Conservation (phyloP, 2,797 vertebrate species). For the Tarsius wallacei region DNA sequence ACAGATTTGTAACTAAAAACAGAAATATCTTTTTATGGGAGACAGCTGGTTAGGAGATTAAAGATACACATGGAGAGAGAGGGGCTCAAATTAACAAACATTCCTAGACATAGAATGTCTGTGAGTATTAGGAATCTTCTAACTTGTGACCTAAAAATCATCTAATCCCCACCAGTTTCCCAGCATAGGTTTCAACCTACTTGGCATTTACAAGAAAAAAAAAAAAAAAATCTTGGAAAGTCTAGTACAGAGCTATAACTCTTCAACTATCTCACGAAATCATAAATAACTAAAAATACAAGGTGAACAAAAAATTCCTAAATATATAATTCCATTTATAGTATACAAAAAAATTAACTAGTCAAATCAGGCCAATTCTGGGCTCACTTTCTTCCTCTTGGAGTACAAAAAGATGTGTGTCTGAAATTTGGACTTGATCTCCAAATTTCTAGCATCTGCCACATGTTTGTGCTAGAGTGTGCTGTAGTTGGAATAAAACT, state of each 20-base stretch:
- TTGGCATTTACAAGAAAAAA: slow-evolving; percentile 69
- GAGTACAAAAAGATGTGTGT: slow-evolving; percentile 64
- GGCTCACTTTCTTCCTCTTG: slow-evolving; percentile 37
- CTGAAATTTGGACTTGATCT: slow-evolving; percentile 62
- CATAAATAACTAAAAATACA: slow-evolving; percentile 77
- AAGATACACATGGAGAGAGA: slow-evolving; percentile 89
- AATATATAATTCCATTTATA: slow-evolving; percentile 61
- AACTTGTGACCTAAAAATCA: slow-evolving; percentile 90
- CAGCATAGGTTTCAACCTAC: slow-evolving; percentile 82
- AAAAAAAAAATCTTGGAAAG: slow-evolving; percentile 80
- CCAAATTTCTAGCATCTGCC: slow-evolving; percentile 64
- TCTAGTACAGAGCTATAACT: slow-evolving; percentile 61
- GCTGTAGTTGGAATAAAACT: slow-evolving; percentile 14
- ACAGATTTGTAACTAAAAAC: slow-evolving; percentile 94
- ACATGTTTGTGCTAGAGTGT: slow-evolving; percentile 47
- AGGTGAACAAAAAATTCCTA: slow-evolving; percentile 71
- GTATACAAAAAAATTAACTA: slow-evolving; percentile 54
- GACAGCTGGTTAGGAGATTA: slow-evolving; percentile 93
- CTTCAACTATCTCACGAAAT: slow-evolving; percentile 69
- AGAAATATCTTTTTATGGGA: slow-evolving; percentile 94
- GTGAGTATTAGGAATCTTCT: slow-evolving; percentile 89
- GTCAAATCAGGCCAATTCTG: slow-evolving; percentile 55
- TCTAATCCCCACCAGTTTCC: slow-evolving; percentile 84
- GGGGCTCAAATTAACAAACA: slow-evolving; percentile 92
- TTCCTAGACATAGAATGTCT: slow-evolving; percentile 91